Conservation (phyloP, 2,888 invertebrate genomes). For the Acanthopleura granulata region DNA sequence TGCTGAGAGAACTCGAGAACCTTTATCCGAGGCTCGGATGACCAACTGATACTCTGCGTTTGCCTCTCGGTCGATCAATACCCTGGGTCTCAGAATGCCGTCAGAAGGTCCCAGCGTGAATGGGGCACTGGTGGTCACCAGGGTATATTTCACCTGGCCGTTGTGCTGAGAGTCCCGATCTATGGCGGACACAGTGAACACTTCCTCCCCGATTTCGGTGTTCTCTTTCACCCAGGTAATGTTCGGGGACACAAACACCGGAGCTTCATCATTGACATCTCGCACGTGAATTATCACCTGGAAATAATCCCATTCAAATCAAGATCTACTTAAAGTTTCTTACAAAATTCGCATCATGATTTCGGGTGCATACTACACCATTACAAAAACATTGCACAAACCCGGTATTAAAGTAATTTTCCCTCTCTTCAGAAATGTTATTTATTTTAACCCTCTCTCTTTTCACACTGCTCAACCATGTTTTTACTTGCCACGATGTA, state of each 20-base stretch:
- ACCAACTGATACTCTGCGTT: conserved; percentile 49
- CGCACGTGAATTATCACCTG: conserved; percentile 84
- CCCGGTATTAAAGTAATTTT: no score
- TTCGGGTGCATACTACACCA: no score
- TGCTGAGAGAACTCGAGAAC: conserved; percentile 41
- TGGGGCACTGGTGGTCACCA: conserved; percentile 69
- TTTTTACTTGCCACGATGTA: no score
- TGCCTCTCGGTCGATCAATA: conserved; percentile 81
- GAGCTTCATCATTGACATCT: conserved; percentile 94
- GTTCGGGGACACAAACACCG: conserved; percentile 85
- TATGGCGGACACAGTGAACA: conserved; percentile 87
- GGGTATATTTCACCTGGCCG: conserved; percentile 81
- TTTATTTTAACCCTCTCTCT: no score
- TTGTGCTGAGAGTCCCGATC: conserved; percentile 85
- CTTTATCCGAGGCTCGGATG: conserved; percentile 58
- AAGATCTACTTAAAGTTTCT: no score
- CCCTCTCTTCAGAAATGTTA: no score
- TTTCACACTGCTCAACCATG: not conserved
- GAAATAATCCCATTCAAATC: no score
- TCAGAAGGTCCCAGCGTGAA: conserved; percentile 90
- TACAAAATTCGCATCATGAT: no score
- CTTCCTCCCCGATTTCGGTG: conserved; percentile 82
- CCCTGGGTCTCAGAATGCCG: conserved; percentile 87
- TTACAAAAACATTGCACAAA: no score
- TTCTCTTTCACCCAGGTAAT: conserved; percentile 77